phyloP scores from a whole-genome alignment of 2,888 invertebrate species.

The Cyrtodaria siliqua region DNA sequence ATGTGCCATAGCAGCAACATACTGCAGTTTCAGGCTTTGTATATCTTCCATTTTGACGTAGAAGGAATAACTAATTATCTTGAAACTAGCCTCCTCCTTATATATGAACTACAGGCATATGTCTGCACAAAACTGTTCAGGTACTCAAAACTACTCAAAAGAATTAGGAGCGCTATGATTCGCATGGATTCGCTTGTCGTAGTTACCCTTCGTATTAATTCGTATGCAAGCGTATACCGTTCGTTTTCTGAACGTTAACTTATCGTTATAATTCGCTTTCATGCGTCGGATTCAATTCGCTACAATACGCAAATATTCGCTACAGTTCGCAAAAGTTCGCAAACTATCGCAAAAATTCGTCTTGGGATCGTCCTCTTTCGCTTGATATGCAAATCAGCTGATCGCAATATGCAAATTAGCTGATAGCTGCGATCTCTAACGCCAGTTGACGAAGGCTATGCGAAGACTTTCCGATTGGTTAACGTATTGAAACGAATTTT shows the following conservation, averaged over 20 bases:
- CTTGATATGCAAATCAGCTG: slow-evolving; percentile 44
- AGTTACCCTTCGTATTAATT: slow-evolving; percentile 31
- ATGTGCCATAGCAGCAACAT: slow-evolving; percentile 38
- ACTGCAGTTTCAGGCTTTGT: slow-evolving; percentile 38
- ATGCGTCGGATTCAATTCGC: slow-evolving; percentile 28
- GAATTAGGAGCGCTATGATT: slow-evolving; percentile 8
- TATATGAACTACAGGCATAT: slow-evolving; percentile 14
- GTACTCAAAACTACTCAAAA: slow-evolving; percentile 20
- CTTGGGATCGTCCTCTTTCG: slow-evolving; percentile 31
- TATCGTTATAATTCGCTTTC: slow-evolving; percentile 31
- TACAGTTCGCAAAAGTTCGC: slow-evolving; percentile 26
- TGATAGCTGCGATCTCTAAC: slow-evolving; percentile 33
- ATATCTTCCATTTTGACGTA: slow-evolving; percentile 42
- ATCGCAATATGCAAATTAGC: slow-evolving; percentile 29
- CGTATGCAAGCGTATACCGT: slow-evolving; percentile 23
- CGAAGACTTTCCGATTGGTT: slow-evolving; percentile 43
- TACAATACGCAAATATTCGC: slow-evolving; percentile 26
- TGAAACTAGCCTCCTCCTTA: slow-evolving; percentile 17
- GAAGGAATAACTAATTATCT: slow-evolving; percentile 36
- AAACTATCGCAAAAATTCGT: slow-evolving; percentile 33
- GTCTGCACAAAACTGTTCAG: slow-evolving; percentile 19
- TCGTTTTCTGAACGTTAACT: slow-evolving; percentile 28
- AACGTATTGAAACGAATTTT: slow-evolving; percentile 42
- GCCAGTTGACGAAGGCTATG: slow-evolving; percentile 34
- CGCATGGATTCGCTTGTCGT: slow-evolving; percentile 30